A percentile compares a stretch with the other conserved stretches of the same genome.
Conservation (phyloP, 2,888 invertebrate genomes). For the Beris morrisii region DNA sequence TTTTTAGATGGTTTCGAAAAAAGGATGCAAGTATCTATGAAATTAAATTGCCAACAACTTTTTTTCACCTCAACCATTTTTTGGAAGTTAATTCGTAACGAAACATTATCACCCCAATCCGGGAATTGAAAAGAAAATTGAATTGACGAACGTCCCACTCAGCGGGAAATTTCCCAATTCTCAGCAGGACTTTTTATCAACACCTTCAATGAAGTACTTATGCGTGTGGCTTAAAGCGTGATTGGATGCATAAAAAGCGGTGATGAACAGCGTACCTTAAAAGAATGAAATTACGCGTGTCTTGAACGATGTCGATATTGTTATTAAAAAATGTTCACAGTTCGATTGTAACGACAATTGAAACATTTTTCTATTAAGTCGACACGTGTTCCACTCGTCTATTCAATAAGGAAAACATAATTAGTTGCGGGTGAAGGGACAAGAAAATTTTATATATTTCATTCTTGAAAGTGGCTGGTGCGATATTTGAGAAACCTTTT, state of each 20-base stretch:
- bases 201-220: constrained; percentile 22
- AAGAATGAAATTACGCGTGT: constrained; percentile 12
- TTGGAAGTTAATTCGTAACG: background rate
- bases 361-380: background rate
- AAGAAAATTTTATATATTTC: background rate
- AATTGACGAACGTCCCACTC: constrained; percentile 11
- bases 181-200: constrained; percentile 22
- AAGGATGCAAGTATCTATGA: background rate
- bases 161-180: constrained; percentile 12
- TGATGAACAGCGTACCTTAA: background rate
- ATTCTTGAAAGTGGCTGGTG: too few species aligned
- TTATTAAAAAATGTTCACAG: constrained; percentile 9
- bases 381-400: constrained; percentile 8
- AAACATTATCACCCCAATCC: background rate
- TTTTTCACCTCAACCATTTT: background rate
- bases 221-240: constrained; percentile 2
- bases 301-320: constrained; percentile 13
- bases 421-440: constrained; percentile 3
- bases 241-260: background rate
- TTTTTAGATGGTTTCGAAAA: background rate
- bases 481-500: too few species aligned
- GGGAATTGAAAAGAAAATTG: background rate
- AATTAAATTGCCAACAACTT: too few species aligned
- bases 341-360: constrained; percentile 10
- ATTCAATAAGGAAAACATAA: background rate